These are phyloP conservation scores for Sisyra nigra DNA, from an alignment of 2,888 invertebrate species.

Conservation along the genomic window DNA sequence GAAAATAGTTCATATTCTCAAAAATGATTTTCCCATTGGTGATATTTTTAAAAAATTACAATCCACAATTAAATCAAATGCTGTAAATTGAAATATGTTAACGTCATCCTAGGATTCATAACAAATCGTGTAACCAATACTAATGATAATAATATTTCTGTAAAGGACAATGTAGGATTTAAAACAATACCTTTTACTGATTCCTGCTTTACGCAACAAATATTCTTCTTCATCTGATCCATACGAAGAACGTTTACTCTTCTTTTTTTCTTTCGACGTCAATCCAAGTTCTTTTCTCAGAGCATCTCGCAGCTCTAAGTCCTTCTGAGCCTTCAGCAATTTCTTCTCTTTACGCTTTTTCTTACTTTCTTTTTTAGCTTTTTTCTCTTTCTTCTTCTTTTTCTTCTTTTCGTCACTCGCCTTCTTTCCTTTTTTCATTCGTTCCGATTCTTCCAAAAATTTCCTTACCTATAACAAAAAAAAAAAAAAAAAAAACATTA, in stretches of 20 bases:
- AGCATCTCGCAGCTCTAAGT: constrained; percentile 46
- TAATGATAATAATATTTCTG: not conserved
- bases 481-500: no score
- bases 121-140: not conserved
- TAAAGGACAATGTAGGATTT: not conserved
- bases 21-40: not conserved
- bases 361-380: constrained; percentile 54
- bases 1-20: no score
- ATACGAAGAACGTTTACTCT: constrained; percentile 20
- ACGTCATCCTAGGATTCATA: not conserved
- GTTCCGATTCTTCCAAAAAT: constrained; percentile 66
- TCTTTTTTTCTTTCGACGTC: constrained; percentile 23
- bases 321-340: constrained; percentile 48
- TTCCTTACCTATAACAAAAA: constrained; percentile 43
- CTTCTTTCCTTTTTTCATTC: constrained; percentile 57
- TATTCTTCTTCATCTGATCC: constrained; percentile 30
- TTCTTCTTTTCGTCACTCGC: constrained; percentile 46
- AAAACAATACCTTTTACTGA: constrained; percentile 23
- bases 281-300: constrained; percentile 38
- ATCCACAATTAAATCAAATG: not conserved
- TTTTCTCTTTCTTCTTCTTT: constrained; percentile 34
- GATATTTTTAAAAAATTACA: not conserved
- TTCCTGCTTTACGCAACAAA: constrained; percentile 26
- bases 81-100: not conserved
- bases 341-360: constrained; percentile 60